Evolutionary conservation across 2,113 vertebrate genomes (phyloP), one percentile per base, ranked within the genome.

Genomic region (Tapirus terrestris): DNA sequence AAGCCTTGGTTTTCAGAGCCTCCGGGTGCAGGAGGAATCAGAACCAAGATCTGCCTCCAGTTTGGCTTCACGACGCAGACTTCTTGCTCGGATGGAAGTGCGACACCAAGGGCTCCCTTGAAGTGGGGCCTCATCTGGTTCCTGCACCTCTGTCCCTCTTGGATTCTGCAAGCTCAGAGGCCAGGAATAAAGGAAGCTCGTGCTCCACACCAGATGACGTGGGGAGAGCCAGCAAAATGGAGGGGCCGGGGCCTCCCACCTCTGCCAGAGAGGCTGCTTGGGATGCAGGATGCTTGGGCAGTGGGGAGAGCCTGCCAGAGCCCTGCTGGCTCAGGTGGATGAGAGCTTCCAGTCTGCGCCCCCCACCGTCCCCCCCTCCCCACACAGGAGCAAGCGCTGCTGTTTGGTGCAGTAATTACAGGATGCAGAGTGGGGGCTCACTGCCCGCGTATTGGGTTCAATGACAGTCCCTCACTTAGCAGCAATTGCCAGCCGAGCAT

Each of bases 401-500:
- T 96, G 93, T 95, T 95, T 93, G 89, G 76, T 92, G 79, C 95
- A 58, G 97, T 98, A 97, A 98, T 98, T 97, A 97, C 58, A 97
- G 94, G 94, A 95, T 97, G 72, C 58, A 56, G 95, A 93, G 65
- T 33, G 1, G 36, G 39, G 53, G 56, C 79, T 83, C 67, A 2
- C 43, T 6, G 6, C 51, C 29, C 14, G 29, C 51, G 39, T 53
- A 80, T 82, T 89, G 83, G 93, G 80, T 91, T 98, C 95, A 84
- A 17, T 98, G 95, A 97, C 91, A 96, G 96, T 81, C 91, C 94
- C 90, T 97, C 97, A 95, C 96, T 98, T 97, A 97, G 96, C 61
- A 7, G 92, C 96, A 98, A 79, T 98, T 98, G 96, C 95, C 92
- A 94, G 97, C 82, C n/a, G 12, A 83, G 91, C 93, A 90, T 89